Base-by-base conservation (phyloP, 1,140 invertebrate species). In the Delia radicum region DNA sequence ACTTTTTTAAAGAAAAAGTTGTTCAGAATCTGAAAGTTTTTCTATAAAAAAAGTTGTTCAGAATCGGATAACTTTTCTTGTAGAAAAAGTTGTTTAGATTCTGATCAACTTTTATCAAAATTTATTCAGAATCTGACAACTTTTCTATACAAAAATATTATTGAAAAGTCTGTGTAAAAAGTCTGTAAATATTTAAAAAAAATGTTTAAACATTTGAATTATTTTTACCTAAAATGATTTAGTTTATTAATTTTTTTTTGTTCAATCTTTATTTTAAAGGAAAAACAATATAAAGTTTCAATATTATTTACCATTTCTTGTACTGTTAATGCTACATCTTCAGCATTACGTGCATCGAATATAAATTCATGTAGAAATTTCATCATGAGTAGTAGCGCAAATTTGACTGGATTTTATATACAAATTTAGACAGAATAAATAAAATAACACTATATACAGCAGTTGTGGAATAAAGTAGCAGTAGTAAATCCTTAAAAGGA, bases 361-460 rank as follows among this genome's bases (percentile, higher is more conserved):
- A 85, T 82, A 62, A 85, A 83, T 77, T 85, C 83, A 76, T 85
- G 80, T 65, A 85, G 80, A 80, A 85, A 80, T 83, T 84, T 84
- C 83, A 85, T 85, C 82, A 85, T 85, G 82, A 77, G 79, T 79
- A 75, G 77, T 27, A n/a, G n/a, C n/a, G n/a, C n/a, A n/a, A n/a
- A n/a, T n/a, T n/a, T n/a, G n/a, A 6, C n/a, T 24, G 48, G n/a
- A 55, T 55, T 55, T 55, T 72, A 73, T 42, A 29, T 21, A 67
- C 63, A 67, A 33, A 28, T 42, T 42, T 42, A 67, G 7, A 33
- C 13, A n/a, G n/a, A n/a, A n/a, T n/a, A n/a, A n/a, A n/a, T n/a
- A n/a, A n/a, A n/a, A n/a, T n/a, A n/a, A n/a, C n/a, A n/a, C n/a
- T n/a, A n/a, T n/a, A n/a, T n/a, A n/a, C n/a, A n/a, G n/a, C 55